Conservation (phyloP, 1,140 invertebrate species). For the Pachypeltis micranthus region DNA sequence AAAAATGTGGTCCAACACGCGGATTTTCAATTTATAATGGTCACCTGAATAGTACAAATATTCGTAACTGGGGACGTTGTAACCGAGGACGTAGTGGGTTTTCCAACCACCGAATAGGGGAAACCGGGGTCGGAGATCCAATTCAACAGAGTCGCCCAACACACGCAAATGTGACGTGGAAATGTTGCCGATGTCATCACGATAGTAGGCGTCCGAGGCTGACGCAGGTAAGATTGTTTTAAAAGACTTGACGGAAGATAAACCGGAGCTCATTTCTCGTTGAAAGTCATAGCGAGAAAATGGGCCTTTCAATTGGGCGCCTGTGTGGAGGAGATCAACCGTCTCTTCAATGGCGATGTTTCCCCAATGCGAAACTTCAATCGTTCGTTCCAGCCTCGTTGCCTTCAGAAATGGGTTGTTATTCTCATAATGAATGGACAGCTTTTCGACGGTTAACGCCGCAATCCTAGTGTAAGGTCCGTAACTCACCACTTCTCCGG, state of each 20-base stretch:
- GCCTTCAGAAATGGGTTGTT: slow-evolving; percentile 91
- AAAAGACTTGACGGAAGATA: slow-evolving; percentile 81
- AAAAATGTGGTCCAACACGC: slow-evolving; percentile 88
- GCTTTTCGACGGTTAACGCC: slow-evolving; percentile 47
- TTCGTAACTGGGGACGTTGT: slow-evolving; percentile 95
- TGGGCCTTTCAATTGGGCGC: slow-evolving; percentile 85
- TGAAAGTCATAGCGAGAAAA: slow-evolving; percentile 94
- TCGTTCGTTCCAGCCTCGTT: slow-evolving; percentile 65
- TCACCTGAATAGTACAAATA: slow-evolving; percentile 75
- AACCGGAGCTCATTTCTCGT: slow-evolving; percentile 69
- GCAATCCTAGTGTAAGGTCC: slow-evolving; percentile 72
- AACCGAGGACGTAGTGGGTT: slow-evolving; percentile 91
- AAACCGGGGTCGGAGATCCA: slow-evolving; percentile 89
- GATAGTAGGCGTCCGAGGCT: slow-evolving; percentile 82
- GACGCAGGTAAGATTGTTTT: slow-evolving; percentile 86
- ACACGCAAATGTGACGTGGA: slow-evolving; percentile 88
- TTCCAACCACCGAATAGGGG: slow-evolving; percentile 99
- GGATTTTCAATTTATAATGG: slow-evolving; percentile 79
- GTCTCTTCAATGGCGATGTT: slow-evolving; percentile 95
- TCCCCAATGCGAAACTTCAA: slow-evolving; percentile 98
- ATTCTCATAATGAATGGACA: slow-evolving; percentile 89
- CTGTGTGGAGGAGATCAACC: slow-evolving; percentile 82
- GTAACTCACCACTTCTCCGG: slow-evolving; percentile 68
- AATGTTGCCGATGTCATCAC: slow-evolving; percentile 98
- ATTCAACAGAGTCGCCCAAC: slow-evolving; percentile 81